A percentile compares a stretch with the other conserved stretches of the same genome.
Conservation (phyloP, 2,113 vertebrate species). For the Psammodynastes pulverulentus region DNA sequence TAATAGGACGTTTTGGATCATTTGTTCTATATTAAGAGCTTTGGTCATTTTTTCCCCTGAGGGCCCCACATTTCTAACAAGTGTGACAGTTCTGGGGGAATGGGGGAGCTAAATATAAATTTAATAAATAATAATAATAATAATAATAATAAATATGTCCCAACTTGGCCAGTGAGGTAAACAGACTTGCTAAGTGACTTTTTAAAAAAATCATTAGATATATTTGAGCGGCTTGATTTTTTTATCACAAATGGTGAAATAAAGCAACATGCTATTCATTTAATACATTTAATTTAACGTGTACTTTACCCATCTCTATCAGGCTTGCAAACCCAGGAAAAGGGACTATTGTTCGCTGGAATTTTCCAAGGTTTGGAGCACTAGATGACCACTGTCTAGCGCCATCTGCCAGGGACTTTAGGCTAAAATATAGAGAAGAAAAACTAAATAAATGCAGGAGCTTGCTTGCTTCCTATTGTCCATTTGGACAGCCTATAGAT, state of each 20-base stretch:
- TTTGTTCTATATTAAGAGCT: not conserved
- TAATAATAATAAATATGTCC: no score
- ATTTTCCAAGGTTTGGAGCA: conserved; percentile 89
- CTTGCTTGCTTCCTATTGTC: not conserved
- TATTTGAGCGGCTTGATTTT: not conserved
- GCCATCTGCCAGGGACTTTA: conserved; percentile 82
- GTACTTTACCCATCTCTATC: conserved; percentile 83
- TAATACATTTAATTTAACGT: conserved; percentile 2
- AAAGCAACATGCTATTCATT: not conserved
- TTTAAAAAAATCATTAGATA: not conserved
- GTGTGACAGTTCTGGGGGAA: not conserved
- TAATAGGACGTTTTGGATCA: not conserved
- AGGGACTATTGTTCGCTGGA: conserved; percentile 81
- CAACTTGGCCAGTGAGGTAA: not conserved
- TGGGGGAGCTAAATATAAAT: no score
- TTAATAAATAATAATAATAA: no score
- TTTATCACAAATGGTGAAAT: not conserved
- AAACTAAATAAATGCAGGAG: conserved; percentile 3
- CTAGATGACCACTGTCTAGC: conserved; percentile 91
- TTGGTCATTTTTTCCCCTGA: not conserved
- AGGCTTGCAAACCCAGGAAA: conserved; percentile 91
- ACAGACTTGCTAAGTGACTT: not conserved
- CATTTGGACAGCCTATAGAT: not conserved
- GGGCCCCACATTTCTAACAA: not conserved
- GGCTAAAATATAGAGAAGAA: conserved; percentile 63